Evolutionary conservation across 2,113 vertebrate genomes (phyloP).

Genomic region (Nyctereutes procyonoides): DNA sequence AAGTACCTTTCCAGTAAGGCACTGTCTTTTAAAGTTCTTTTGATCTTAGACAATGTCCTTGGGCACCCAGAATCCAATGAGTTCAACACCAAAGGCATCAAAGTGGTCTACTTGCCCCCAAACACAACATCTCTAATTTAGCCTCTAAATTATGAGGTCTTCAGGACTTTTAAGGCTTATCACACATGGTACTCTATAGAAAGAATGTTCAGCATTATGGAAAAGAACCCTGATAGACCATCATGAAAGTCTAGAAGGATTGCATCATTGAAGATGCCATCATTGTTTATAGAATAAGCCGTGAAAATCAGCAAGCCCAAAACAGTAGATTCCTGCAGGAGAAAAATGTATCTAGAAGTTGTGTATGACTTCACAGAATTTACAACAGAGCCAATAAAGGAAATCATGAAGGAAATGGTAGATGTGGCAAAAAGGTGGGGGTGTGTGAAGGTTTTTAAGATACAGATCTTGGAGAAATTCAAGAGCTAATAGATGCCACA

Average conservation of each 20-base stretch:
- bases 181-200: background rate
- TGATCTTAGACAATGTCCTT: background rate
- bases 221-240: background rate
- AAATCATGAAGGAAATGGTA: background rate
- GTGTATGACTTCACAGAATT: background rate
- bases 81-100: background rate
- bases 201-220: background rate
- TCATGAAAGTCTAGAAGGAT: background rate
- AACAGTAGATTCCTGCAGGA: background rate
- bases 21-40: background rate
- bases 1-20: background rate
- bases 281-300: background rate
- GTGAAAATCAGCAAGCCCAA: background rate
- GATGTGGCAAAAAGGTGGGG: background rate
- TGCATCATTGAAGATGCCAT: background rate
- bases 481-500: background rate
- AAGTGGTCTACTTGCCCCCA: background rate
- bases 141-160: background rate
- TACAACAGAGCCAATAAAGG: background rate
- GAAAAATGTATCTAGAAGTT: background rate
- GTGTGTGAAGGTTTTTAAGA: background rate
- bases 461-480: background rate
- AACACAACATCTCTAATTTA: background rate
- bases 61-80: background rate
- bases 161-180: background rate